Conservation (phyloP, 2,888 invertebrate genomes). For the Heliconius ethilla region DNA sequence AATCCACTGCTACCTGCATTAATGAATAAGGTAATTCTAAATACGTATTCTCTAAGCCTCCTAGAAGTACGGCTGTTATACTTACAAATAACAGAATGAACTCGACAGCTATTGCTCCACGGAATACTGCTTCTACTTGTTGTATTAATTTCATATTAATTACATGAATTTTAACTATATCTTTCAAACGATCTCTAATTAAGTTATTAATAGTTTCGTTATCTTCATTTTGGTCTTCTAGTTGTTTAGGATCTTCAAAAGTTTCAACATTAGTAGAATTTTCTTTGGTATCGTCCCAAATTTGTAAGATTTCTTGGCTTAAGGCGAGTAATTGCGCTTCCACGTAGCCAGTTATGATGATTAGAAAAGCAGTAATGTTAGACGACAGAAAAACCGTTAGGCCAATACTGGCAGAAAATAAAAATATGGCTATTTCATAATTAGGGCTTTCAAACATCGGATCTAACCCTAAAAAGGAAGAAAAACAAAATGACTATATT, state of each 20-base stretch:
- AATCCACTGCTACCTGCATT: slow-evolving; percentile 60
- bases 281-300: slow-evolving; percentile 55
- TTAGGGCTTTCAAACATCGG: slow-evolving; percentile 61
- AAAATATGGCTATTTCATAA: slow-evolving; percentile 55
- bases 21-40: slow-evolving; percentile 58
- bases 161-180: slow-evolving; percentile 53
- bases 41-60: slow-evolving; percentile 62
- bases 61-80: slow-evolving; percentile 59
- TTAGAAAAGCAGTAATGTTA: slow-evolving; percentile 55
- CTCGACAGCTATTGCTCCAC: slow-evolving; percentile 55
- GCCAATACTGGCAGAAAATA: slow-evolving; percentile 45
- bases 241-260: background rate
- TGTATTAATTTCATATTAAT: slow-evolving; percentile 50
- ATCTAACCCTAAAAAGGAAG: slow-evolving; percentile 54
- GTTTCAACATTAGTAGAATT: background rate
- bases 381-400: slow-evolving; percentile 53
- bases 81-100: slow-evolving; percentile 54
- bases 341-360: slow-evolving; percentile 56
- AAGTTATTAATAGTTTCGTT: background rate
- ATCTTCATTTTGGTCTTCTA: slow-evolving; percentile 34
- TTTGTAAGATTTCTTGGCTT: slow-evolving; percentile 54
- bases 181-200: slow-evolving; percentile 49
- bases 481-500: background rate
- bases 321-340: slow-evolving; percentile 52
- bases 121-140: slow-evolving; percentile 53